phyloP scores from a whole-genome alignment of 2,797 vertebrate genomes.

The Avahi laniger region DNA sequence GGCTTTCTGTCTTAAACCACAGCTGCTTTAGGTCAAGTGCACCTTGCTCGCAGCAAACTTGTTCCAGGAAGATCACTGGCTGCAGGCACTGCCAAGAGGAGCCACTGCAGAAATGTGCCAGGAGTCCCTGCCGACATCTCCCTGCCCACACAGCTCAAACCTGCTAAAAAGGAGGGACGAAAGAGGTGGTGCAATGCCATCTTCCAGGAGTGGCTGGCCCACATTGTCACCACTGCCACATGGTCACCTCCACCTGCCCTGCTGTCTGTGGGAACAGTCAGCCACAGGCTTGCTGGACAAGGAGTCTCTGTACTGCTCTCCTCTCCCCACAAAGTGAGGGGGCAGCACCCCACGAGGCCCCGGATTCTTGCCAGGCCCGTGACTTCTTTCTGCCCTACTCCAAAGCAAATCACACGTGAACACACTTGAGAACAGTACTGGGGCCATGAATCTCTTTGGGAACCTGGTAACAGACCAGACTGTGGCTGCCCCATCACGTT shows the following conservation, averaged over 20 bases:
- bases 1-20: not conserved
- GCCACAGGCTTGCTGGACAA: not conserved
- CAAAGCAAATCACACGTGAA: not conserved
- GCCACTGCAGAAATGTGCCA: not conserved
- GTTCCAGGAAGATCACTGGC: not conserved
- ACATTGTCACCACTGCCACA: not conserved
- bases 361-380: not conserved
- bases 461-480: not conserved
- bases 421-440: not conserved
- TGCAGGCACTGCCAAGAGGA: not conserved
- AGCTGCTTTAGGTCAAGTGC: not conserved
- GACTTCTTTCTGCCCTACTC: not conserved
- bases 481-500: not conserved
- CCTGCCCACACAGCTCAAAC: not conserved
- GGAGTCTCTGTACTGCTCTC: not conserved
- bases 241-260: not conserved
- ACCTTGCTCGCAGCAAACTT: not conserved
- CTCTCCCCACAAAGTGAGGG: not conserved
- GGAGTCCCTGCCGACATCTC: not conserved
- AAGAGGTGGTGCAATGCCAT: not conserved
- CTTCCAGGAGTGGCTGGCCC: not conserved
- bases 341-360: not conserved
- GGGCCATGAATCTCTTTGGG: not conserved
- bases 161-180: not conserved
- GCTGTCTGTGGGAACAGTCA: not conserved